Evolutionary conservation across 2,888 invertebrate species (phyloP).

Genomic region (Tholera decimalis): DNA sequence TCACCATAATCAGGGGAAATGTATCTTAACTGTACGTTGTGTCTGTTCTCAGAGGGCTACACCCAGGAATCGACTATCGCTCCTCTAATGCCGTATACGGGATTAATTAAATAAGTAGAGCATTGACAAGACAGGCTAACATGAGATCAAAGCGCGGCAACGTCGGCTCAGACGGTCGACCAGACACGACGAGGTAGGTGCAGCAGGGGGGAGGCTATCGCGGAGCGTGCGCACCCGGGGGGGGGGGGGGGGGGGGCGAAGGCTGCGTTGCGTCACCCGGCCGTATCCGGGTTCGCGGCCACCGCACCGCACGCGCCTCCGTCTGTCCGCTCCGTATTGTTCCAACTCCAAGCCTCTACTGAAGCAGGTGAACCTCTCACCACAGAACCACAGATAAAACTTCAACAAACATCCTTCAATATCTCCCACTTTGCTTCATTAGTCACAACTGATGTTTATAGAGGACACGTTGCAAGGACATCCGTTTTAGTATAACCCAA

Average conservation of each 20-base stretch:
- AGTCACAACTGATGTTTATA: conserved; percentile 6
- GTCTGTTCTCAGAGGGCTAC: conserved; percentile 57
- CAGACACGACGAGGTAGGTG: conserved; percentile 81
- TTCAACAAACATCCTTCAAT: conserved; percentile 2
- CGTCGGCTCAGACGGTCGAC: conserved; percentile 83
- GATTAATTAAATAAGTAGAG: conserved; percentile 73
- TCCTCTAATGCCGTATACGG: conserved; percentile 67
- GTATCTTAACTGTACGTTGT: conserved; percentile 50
- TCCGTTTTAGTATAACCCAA: conserved; percentile 23
- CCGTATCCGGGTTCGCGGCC: conserved; percentile 90
- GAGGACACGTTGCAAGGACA: conserved; percentile 20
- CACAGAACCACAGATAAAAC: conserved; percentile 12
- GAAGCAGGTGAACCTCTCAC: conserved; percentile 54
- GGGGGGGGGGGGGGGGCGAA: conserved; percentile 69
- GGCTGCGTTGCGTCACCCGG: conserved; percentile 87
- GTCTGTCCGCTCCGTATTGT: conserved; percentile 70
- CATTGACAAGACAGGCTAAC: conserved; percentile 66
- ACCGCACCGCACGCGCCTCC: conserved; percentile 83
- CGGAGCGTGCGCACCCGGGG: conserved; percentile 56
- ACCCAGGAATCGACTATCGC: conserved; percentile 50
- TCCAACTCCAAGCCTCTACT: conserved; percentile 57
- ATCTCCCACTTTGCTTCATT: not conserved
- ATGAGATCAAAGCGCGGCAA: conserved; percentile 75
- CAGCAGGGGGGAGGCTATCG: conserved; percentile 65
- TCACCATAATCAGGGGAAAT: conserved; percentile 50